Percentiles rank a stretch among this genome's conserved stretches.
Conservation (phyloP, 2,888 invertebrate species). For the Phyllotreta cruciferae region DNA sequence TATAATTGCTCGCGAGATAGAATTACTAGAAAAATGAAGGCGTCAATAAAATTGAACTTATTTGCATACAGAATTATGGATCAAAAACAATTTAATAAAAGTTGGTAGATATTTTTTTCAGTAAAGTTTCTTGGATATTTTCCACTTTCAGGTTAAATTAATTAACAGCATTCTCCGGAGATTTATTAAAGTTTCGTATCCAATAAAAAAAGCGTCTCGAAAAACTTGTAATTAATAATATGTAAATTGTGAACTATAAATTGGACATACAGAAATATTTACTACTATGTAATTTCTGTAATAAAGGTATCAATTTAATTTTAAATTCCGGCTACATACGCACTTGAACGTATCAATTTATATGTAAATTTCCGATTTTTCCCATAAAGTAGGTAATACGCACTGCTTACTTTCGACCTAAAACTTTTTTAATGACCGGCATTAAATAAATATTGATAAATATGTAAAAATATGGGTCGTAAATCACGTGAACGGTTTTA, state of each 20-base stretch:
- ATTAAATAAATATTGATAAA: constrained; percentile 16
- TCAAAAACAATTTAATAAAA: too few species aligned
- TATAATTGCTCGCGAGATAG: too few species aligned
- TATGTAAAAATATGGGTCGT: constrained; percentile 1
- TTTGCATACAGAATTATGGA: too few species aligned
- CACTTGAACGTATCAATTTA: constrained; percentile 10
- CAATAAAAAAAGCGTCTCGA: not conserved
- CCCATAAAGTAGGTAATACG: not conserved
- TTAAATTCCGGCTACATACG: constrained; percentile 7
- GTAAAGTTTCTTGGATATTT: too few species aligned
- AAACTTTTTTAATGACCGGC: constrained; percentile 12
- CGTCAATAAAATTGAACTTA: too few species aligned
- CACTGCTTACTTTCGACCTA: constrained; percentile 3
- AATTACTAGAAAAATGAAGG: too few species aligned
- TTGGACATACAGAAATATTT: constrained; percentile 9
- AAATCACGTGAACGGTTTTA: constrained; percentile 2
- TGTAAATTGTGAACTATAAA: constrained; percentile 7
- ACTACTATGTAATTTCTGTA: not conserved
- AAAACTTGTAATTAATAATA: constrained; percentile 2
- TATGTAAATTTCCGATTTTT: constrained; percentile 12
- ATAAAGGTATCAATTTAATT: constrained; percentile 6
- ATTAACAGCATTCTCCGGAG: too few species aligned
- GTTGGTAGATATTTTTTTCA: too few species aligned
- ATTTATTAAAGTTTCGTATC: too few species aligned
- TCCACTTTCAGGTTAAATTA: too few species aligned